Evolutionary conservation across 2,113 vertebrate species (phyloP), one percentile per base, ranked within the genome.

Genomic region (Siniperca chuatsi): DNA sequence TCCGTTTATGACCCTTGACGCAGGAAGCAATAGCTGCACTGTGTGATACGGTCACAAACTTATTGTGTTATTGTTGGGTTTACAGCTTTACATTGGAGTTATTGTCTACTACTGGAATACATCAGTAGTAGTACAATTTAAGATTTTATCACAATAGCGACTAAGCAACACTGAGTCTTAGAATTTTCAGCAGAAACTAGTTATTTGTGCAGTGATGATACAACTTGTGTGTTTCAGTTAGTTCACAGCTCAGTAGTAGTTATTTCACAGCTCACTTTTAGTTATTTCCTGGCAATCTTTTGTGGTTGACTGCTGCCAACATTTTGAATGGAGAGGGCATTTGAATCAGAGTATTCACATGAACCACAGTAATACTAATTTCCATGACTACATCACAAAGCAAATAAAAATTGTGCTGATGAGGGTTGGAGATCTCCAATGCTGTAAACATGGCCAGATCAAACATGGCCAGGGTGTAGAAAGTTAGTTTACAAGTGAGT

Each of bases 401-500:
- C 8, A 67, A 42, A 48, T 29, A 11, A 21, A 64, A 40, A 6
- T 4, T 33, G 21, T 33, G 5, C 6, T 21, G 15, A 66, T 21
- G 9, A n/a, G 7, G 6, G 8, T 29, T 20, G 1, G 4, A 21
- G 2, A 1, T 42, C 21, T 21, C 48, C 37, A 7, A 3, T 0
- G 2, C 6, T 68, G 20, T 58, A 18, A 67, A 58, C 23, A 11
- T 11, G 25, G 46, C 7, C 7, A 50, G 16, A 48, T n/a, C 25
- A 25, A 5, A 37, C 35, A 37, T 37, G 35, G 4, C 2, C 48
- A 35, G 1, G 4, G 15, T 23, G 12, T 8, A 60, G 8, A n/a
- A 40, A 33, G 29, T 29, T 29, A 29, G 2, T 25, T 21, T 12
- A 12, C 15, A 35, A 6, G 11, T 55, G 68, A 18, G 48, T 67